Base-by-base conservation (phyloP, 1,140 invertebrate species). In the Geopemphigus sp. region DNA sequence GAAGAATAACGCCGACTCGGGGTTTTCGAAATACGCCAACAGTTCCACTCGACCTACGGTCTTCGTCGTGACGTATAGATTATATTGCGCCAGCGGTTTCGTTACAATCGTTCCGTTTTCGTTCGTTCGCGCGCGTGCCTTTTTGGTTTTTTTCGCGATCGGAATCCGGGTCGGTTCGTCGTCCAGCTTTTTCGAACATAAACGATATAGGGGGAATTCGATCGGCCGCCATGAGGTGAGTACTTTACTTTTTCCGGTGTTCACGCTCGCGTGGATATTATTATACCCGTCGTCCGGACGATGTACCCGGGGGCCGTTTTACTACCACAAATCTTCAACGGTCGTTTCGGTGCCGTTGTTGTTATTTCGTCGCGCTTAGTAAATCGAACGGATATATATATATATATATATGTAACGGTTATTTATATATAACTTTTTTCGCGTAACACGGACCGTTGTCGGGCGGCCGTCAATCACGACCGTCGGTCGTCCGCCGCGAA, bases 191-290 rank as follows among this genome's bases (percentile, higher is more conserved):
- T 39, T 39, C 32, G 32, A n/a, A n/a, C n/a, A n/a, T n/a, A n/a
- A n/a, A n/a, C n/a, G n/a, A n/a, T n/a, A n/a, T n/a, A n/a, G n/a
- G n/a, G n/a, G n/a, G n/a, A n/a, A n/a, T n/a, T n/a, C n/a, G n/a
- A n/a, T n/a, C n/a, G n/a, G n/a, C 19, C n/a, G 11, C 12, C 63
- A 66, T 66, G 63, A 22, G 63, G 63, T 66, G 63, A 66, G 63
- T 32, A n/a, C 10, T 10, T 26, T 32, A 54, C 14, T 6, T 50
- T 50, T 50, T 50, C 5, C 12, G 4, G 14, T 50, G 47, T 50
- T 50, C 1, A 32, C 29, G 3, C 32, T 11, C 19, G 3, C 11
- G 8, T n/a, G 11, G 26, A 32, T 63, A 66, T 39, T 66, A 14
- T 45, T n/a, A n/a, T n/a, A n/a, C n/a, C n/a, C 19, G n/a, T 39